A percentile compares a stretch with the other conserved stretches of the same genome.
Evolutionary conservation across 2,888 invertebrate genomes (phyloP).

Genomic region (Trichopoda pennipes): DNA sequence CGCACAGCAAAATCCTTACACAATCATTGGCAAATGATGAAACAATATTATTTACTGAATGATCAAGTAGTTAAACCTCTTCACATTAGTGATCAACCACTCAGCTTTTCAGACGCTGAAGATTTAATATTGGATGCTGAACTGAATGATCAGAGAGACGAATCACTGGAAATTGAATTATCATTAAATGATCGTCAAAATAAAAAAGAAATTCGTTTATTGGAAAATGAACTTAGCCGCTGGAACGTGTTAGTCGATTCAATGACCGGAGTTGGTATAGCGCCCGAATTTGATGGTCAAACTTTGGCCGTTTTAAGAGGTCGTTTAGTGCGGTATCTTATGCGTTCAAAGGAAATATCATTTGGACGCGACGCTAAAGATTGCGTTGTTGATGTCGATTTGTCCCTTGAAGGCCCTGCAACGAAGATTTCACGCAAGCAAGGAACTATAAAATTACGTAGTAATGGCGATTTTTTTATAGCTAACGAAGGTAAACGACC

Average conservation of each 20-base stretch:
- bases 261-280: constrained; percentile 88
- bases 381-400: constrained; percentile 94
- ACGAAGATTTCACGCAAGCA: constrained; percentile 96
- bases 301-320: constrained; percentile 96
- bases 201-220: constrained; percentile 91
- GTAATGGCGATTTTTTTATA: constrained; percentile 96
- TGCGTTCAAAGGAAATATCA: constrained; percentile 96
- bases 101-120: constrained; percentile 95
- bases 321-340: constrained; percentile 94
- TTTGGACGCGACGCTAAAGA: constrained; percentile 95
- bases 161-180: constrained; percentile 89
- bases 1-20: constrained; percentile 92
- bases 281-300: constrained; percentile 94
- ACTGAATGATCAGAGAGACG: constrained; percentile 89
- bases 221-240: constrained; percentile 93
- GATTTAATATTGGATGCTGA: constrained; percentile 93
- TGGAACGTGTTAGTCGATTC: constrained; percentile 97
- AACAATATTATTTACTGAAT: constrained; percentile 93
- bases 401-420: constrained; percentile 95
- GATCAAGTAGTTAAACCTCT: constrained; percentile 90
- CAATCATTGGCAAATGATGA: constrained; percentile 95
- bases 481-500: constrained; percentile 97
- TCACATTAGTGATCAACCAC: constrained; percentile 84
- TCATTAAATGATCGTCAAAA: constrained; percentile 87
- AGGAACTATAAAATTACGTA: constrained; percentile 93